Evolutionary conservation across 2,797 vertebrate genomes (phyloP), one percentile per base, ranked within the genome.

Genomic region (Myotis findleyi): DNA sequence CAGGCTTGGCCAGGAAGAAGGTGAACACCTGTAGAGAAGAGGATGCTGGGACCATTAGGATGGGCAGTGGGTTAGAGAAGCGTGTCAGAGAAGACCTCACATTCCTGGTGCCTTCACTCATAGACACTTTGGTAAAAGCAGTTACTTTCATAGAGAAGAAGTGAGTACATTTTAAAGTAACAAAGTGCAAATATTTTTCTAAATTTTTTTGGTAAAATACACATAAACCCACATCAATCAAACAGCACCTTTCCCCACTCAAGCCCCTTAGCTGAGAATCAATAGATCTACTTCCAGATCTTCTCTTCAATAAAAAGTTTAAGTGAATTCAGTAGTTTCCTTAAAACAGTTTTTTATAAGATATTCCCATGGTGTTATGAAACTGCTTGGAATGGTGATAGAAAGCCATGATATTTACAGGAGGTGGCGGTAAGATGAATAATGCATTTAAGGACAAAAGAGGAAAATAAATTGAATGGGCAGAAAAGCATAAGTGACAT

Each of bases 401-500:
- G 27, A 49, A 86, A 95, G 16, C 13, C 13, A 57, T 75, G 30
- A 62, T 87, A 66, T 92, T 87, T 92, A 87, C 14, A 49, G 77
- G 25, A 89, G 27, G 20, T 16, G 41, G 79, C 71, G 38, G 47
- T 49, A 87, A 82, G 76, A 92, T 47, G 55, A 83, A 51, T 36
- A 64, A 86, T 17, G 27, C 44, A 79, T 72, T 89, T 55, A 93
- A 80, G 57, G 64, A n/a, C 33, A 81, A 75, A 91, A 69, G 23
- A 68, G 8, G 27, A 16, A 71, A 95, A 64, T 44, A 83, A 92
- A 95, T 80, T 66, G 66, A 93, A 84, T 21, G 51, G 33, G 87
- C 62, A 89, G 66, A 71, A 89, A 96, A 95, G 38, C 7, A 17
- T 53, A 87, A 84, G 36, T 62, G 59, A 81, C 33, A 92, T 71